Evolutionary conservation across 2,888 invertebrate species (phyloP), one percentile per base, ranked within the genome.

Genomic region (Erebia palarica): DNA sequence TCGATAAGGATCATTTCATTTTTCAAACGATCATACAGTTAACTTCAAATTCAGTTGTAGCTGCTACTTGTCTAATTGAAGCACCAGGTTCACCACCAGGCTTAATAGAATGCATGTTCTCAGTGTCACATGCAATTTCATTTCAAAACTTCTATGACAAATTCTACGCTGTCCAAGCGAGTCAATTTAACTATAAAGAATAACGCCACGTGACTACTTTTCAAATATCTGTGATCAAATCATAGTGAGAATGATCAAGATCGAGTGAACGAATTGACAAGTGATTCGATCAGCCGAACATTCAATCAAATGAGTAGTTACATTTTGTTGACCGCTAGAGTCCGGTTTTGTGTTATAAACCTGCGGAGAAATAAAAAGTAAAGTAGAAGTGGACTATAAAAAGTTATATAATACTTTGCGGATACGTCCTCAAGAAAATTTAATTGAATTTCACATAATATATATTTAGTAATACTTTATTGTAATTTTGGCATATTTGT

Each of bases 311-410:
- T 88, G 82, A 89, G 90, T 94, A 93, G 90, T 94, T 94, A 94
- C 93, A 91, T 93, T 93, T 91, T 87, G 90, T 91, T 94, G 92
- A 90, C 92, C 93, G 91, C 89, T 93, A 90, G 93, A 88, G 85
- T 94, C 94, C 93, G 93, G 87, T 92, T 94, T 93, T 90, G 92
- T 91, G 90, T 93, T 93, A 94, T 93, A 94, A 91, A 94, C 94
- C 94, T 94, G 94, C 87, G 92, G 89, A 93, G 88, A 92, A 88
- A 92, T 86, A 91, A 92, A 91, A 87, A 82, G 86, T 86, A 90
- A 91, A 88, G 90, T 86, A 92, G 91, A 90, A 88, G 87, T 91
- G 87, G 85, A 86, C 85, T 85, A 86, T 78, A 82, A 80, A 83
- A 82, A 86, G 80, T 85, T 80, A 83, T 77, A 85, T 77, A 80